phyloP scores from a whole-genome alignment of 2,888 invertebrate genomes.

The Cataglyphis albicans region DNA sequence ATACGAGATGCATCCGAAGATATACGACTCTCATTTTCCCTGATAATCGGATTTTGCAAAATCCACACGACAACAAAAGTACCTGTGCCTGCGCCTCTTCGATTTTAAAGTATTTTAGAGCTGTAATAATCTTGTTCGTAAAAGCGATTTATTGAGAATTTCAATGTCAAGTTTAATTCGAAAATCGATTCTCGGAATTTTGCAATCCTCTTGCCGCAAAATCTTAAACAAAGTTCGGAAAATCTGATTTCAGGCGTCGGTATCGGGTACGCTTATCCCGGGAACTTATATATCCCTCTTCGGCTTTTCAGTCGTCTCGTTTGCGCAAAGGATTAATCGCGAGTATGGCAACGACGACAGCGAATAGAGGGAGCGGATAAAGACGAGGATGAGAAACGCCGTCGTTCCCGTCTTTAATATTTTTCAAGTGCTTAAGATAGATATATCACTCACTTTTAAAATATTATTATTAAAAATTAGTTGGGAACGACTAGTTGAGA shows the following conservation, averaged over 20 bases:
- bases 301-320: slow-evolving; percentile 17
- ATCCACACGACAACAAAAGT: neutral
- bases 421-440: neutral
- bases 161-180: neutral
- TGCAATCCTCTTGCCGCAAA: neutral
- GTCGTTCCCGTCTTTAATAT: neutral
- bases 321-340: slow-evolving; percentile 10
- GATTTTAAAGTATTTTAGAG: neutral
- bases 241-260: slow-evolving; percentile 3
- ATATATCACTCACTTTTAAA: neutral
- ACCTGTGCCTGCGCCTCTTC: neutral
- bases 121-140: neutral
- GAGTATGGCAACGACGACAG: neutral
- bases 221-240: slow-evolving; percentile 33
- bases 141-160: neutral
- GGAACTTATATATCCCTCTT: slow-evolving; percentile 34
- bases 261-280: neutral
- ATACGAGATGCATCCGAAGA: neutral
- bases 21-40: neutral
- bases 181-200: neutral
- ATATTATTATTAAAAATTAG: neutral
- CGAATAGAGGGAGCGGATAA: neutral
- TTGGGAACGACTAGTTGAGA: neutral
- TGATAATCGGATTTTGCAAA: neutral
- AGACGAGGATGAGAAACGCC: neutral